Conservation (phyloP, 2,113 vertebrate genomes). For the Myanophis thanlyinensis region DNA sequence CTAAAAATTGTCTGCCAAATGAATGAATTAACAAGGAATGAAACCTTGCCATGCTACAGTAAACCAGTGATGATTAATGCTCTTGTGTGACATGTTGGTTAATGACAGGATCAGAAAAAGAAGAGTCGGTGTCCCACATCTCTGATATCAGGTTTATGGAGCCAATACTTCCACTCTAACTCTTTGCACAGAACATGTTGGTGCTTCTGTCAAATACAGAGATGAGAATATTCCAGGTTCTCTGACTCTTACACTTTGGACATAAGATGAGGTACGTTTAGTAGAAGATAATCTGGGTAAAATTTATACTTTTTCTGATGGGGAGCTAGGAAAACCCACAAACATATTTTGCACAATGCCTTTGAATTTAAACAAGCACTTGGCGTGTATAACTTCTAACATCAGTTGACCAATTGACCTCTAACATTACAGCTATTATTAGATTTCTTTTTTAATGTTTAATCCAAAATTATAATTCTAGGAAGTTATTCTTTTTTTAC, state of each 20-base stretch:
- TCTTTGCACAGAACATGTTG: not conserved
- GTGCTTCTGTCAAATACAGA: not conserved
- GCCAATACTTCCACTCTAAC: not conserved
- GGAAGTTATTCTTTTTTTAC: no score
- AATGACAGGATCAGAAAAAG: not conserved
- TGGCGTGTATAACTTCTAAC: not conserved
- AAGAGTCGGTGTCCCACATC: not conserved
- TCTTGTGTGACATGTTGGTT: not conserved
- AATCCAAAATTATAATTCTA: not conserved
- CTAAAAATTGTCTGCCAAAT: not conserved
- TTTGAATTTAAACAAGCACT: conserved; percentile 1
- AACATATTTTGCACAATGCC: not conserved
- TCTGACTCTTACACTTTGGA: not conserved
- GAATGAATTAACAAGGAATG: not conserved
- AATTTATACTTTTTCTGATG: not conserved
- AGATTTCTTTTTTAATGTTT: conserved; percentile 11
- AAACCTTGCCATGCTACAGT: not conserved
- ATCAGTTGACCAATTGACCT: conserved; percentile 3
- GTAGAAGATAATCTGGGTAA: not conserved
- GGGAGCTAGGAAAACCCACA: not conserved
- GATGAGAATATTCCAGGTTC: not conserved
- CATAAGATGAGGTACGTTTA: not conserved
- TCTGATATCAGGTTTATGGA: not conserved
- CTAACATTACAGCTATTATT: not conserved
- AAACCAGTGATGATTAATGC: not conserved